Evolutionary conservation across 2,888 invertebrate species (phyloP).

Genomic region (Calameuta filiformis): DNA sequence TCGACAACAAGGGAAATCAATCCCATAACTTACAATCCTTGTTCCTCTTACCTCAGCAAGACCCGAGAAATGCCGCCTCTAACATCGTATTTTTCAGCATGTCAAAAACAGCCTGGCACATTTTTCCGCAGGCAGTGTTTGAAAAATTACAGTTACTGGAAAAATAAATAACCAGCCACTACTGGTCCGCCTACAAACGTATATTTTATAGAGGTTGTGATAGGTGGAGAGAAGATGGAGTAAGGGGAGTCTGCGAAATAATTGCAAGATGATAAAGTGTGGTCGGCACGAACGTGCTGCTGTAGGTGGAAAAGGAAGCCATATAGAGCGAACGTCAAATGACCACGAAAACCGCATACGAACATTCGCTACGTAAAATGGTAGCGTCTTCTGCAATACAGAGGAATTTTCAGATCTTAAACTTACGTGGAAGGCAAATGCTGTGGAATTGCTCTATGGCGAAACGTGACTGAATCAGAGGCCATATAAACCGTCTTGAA

Average conservation of each 20-base stretch:
- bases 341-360: constrained; percentile 34
- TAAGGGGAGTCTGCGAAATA: constrained; percentile 39
- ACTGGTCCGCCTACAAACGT: constrained; percentile 47
- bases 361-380: constrained; percentile 10
- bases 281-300: constrained; percentile 36
- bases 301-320: constrained; percentile 23
- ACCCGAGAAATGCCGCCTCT: constrained; percentile 39
- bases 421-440: background rate
- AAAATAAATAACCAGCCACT: constrained; percentile 57
- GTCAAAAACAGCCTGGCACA: constrained; percentile 60
- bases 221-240: constrained; percentile 26
- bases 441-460: background rate
- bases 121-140: constrained; percentile 56
- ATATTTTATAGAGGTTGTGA: constrained; percentile 45
- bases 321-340: constrained; percentile 28
- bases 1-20: constrained; percentile 46
- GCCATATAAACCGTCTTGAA: background rate
- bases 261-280: constrained; percentile 53
- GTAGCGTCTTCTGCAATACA: background rate
- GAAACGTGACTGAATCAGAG: constrained; percentile 5
- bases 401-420: background rate
- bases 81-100: constrained; percentile 56
- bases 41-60: constrained; percentile 33
- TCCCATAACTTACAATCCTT: constrained; percentile 43
- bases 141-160: constrained; percentile 60